Conservation (phyloP, 2,113 vertebrate species). For the Lathamus discolor region DNA sequence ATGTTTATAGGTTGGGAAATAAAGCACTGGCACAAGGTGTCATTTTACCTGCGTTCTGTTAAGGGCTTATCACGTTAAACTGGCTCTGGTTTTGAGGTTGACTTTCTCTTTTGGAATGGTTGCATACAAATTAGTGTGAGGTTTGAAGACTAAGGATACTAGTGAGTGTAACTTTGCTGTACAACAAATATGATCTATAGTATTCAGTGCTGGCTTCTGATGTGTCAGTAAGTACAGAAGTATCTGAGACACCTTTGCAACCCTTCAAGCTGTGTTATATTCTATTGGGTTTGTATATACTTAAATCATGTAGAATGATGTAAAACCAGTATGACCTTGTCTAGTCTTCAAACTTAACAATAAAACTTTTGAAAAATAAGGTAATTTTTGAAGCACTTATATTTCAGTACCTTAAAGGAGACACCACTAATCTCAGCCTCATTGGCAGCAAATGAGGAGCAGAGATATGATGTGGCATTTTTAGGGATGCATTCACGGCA, state of each 20-base stretch:
- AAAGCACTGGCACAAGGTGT: neutral
- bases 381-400: slow-evolving; percentile 39
- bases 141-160: slow-evolving; percentile 72
- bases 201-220: slow-evolving; percentile 72
- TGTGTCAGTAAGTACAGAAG: slow-evolving; percentile 72
- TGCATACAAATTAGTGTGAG: slow-evolving; percentile 63
- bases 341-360: slow-evolving; percentile 85
- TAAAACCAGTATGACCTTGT: slow-evolving; percentile 83
- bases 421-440: neutral
- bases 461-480: neutral
- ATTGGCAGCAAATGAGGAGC: neutral
- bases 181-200: slow-evolving; percentile 68
- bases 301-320: slow-evolving; percentile 79
- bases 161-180: slow-evolving; percentile 74
- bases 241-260: slow-evolving; percentile 76
- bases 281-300: slow-evolving; percentile 82
- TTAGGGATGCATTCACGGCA: fast-evolving
- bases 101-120: slow-evolving; percentile 80
- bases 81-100: slow-evolving; percentile 67
- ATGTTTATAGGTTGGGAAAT: slow-evolving; percentile 23
- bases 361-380: slow-evolving; percentile 83
- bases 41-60: slow-evolving; percentile 11
- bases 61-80: slow-evolving; percentile 26
- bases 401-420: slow-evolving; percentile 39
- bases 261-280: slow-evolving; percentile 80